These are phyloP conservation scores for Steinernema feltiae DNA, from an alignment of 1,140 invertebrate species.

Conservation along the genomic window DNA sequence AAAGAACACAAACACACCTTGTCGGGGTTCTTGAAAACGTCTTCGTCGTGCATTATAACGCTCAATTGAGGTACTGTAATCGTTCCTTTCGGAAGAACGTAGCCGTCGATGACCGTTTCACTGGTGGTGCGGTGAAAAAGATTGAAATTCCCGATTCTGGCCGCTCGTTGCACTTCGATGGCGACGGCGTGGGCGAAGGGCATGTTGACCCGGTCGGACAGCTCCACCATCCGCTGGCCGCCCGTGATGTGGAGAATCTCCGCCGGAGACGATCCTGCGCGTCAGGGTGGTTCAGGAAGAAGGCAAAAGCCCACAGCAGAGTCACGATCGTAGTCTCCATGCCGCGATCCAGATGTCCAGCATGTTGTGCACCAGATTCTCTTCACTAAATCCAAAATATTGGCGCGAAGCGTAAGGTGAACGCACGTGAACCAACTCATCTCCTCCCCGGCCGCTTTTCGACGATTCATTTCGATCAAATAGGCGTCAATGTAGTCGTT, in stretches of 20 bases:
- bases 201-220: slow-evolving; percentile 59
- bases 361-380: slow-evolving; percentile 11
- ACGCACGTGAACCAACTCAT: not conserved
- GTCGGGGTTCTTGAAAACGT: not conserved
- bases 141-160: not conserved
- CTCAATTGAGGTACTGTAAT: not conserved
- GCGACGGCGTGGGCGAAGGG: slow-evolving; percentile 29
- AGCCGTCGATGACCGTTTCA: not conserved
- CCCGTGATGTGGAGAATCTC: not conserved
- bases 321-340: slow-evolving; percentile 41
- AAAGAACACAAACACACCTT: too few species aligned
- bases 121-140: not conserved
- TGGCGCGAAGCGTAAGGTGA: not conserved
- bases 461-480: slow-evolving; percentile 58
- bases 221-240: slow-evolving; percentile 54
- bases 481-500: slow-evolving; percentile 63
- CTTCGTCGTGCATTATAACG: not conserved
- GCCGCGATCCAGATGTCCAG: slow-evolving; percentile 31
- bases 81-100: not conserved
- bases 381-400: slow-evolving; percentile 6
- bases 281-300: slow-evolving; percentile 26
- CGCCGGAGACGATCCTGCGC: not conserved
- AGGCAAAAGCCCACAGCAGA: slow-evolving; percentile 39
- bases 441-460: slow-evolving; percentile 1
- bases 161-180: slow-evolving; percentile 16